phyloP scores from a whole-genome alignment of 2,113 vertebrate genomes.

The Dicrurus megarhynchus region DNA sequence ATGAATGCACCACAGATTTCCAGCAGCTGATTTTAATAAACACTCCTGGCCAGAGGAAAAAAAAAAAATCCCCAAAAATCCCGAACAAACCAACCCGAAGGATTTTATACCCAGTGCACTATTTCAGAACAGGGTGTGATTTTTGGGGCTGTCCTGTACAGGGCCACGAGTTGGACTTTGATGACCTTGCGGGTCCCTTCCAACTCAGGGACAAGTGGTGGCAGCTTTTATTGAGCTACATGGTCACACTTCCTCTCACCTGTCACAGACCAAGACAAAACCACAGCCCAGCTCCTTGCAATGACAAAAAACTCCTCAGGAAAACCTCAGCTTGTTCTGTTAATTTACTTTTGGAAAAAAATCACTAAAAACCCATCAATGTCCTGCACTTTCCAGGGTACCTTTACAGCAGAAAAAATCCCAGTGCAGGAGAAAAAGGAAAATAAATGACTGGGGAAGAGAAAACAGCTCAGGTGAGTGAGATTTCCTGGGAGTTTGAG shows the following conservation, averaged over 20 bases:
- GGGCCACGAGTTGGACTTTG: background rate
- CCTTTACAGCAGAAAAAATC: background rate
- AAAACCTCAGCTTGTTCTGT: background rate
- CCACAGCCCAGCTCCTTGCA: background rate
- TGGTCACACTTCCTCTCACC: background rate
- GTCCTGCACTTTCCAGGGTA: background rate
- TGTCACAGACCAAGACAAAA: background rate
- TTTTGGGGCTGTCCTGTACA: background rate
- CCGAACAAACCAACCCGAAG: fast-evolving
- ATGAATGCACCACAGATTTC: background rate
- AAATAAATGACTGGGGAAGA: background rate
- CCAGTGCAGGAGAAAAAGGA: background rate
- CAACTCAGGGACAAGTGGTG: background rate
- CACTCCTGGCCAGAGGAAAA: background rate
- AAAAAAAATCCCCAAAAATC: background rate
- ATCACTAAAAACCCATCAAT: background rate
- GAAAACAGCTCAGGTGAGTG: background rate
- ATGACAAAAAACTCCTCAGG: background rate
- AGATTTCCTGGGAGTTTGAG: background rate
- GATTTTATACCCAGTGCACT: background rate
- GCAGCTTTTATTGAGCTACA: background rate
- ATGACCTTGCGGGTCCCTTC: background rate
- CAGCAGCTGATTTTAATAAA: background rate
- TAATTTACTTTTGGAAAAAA: background rate
- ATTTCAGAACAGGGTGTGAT: background rate